These are phyloP conservation scores for Paratrypauchen microcephalus DNA, from an alignment of 2,797 vertebrate species.

Conservation along the genomic window DNA sequence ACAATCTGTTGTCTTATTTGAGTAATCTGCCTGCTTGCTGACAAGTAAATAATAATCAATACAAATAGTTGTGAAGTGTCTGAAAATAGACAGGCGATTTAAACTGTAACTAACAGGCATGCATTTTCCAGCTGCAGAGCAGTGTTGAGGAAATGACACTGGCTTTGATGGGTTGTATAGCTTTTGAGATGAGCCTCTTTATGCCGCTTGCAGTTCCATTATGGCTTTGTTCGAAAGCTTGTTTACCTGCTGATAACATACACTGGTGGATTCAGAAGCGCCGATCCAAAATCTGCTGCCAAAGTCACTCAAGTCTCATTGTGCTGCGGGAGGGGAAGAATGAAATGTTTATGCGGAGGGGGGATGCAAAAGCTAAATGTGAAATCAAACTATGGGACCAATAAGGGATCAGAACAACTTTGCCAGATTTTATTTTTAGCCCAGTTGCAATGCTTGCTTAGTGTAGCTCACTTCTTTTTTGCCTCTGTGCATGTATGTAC, in stretches of 20 bases:
- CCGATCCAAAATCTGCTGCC: slow-evolving; percentile 86
- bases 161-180: slow-evolving; percentile 84
- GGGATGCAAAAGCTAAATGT: slow-evolving; percentile 84
- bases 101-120: slow-evolving; percentile 79
- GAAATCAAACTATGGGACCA: slow-evolving; percentile 86
- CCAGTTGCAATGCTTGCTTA: slow-evolving; percentile 76
- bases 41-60: slow-evolving; percentile 81
- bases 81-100: slow-evolving; percentile 78
- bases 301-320: slow-evolving; percentile 88
- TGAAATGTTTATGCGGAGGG: slow-evolving; percentile 83
- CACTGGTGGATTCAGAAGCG: slow-evolving; percentile 86
- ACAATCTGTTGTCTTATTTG: slow-evolving; percentile 76
- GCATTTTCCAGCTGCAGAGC: slow-evolving; percentile 75
- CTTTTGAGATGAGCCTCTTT: slow-evolving; percentile 85
- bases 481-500: slow-evolving; percentile 69
- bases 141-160: slow-evolving; percentile 82
- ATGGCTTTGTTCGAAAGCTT: slow-evolving; percentile 88
- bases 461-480: slow-evolving; percentile 68
- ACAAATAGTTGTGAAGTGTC: slow-evolving; percentile 78
- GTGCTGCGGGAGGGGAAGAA: slow-evolving; percentile 82
- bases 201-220: slow-evolving; percentile 83
- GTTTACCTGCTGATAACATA: slow-evolving; percentile 91
- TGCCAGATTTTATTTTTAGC: slow-evolving; percentile 86
- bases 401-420: slow-evolving; percentile 82
- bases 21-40: slow-evolving; percentile 75